Conservation (phyloP, 2,113 vertebrate genomes). For the Zapornia atra region DNA sequence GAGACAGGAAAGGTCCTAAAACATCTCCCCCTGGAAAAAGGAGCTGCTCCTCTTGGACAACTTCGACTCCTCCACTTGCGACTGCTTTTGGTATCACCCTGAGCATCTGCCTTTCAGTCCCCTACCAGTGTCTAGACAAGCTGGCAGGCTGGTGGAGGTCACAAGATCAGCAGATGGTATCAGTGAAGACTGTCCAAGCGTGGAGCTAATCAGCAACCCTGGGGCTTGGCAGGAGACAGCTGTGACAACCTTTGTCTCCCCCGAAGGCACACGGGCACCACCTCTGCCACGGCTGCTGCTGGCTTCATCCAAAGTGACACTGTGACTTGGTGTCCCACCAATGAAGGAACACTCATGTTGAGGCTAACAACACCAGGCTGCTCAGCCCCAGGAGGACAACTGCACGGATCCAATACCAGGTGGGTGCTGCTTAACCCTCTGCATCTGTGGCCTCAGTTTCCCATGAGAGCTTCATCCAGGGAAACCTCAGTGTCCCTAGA, state of each 20-base stretch:
- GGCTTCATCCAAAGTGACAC: background rate
- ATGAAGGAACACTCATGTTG: background rate
- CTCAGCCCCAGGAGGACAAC: background rate
- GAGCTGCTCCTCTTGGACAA: background rate
- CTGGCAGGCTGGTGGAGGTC: background rate
- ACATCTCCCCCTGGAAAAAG: background rate
- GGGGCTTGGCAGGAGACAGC: background rate
- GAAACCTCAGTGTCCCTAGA: background rate
- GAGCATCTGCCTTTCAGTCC: background rate
- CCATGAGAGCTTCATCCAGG: background rate
- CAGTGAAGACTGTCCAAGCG: background rate
- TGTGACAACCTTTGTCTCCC: background rate
- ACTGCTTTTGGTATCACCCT: background rate
- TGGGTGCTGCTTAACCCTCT: background rate
- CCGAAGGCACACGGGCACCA: background rate
- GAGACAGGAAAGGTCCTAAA: background rate
- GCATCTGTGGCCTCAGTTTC: background rate
- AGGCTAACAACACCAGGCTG: background rate
- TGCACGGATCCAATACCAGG: background rate
- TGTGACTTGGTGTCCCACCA: background rate
- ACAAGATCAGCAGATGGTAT: background rate
- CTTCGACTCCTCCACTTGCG: background rate
- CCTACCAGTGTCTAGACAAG: background rate
- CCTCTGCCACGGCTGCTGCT: background rate
- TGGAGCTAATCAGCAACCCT: background rate